These are phyloP conservation scores for Odobenus rosmarus DNA, from an alignment of 2,113 vertebrate species.

Conservation along the genomic window DNA sequence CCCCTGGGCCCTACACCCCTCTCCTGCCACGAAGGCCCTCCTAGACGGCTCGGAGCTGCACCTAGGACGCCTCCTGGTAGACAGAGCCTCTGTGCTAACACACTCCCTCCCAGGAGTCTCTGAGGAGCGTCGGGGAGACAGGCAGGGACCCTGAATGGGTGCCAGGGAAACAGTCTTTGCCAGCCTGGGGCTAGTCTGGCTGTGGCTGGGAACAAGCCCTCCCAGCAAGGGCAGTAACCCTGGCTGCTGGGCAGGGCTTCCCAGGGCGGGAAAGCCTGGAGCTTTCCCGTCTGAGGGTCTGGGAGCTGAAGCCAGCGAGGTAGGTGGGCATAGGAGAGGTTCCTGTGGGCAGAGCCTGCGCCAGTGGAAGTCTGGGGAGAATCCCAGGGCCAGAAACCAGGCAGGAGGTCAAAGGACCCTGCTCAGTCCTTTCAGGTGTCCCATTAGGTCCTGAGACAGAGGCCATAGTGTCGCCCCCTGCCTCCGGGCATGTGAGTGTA, in stretches of 20 bases:
- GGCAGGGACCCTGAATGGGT: background rate
- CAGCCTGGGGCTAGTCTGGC: background rate
- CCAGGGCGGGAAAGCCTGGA: background rate
- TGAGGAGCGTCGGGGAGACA: accelerated
- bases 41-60: background rate
- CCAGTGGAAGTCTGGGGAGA: background rate
- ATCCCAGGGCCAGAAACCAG: background rate
- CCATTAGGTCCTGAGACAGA: background rate
- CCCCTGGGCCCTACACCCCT: background rate
- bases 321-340: background rate
- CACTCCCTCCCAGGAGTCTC: background rate
- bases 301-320: background rate
- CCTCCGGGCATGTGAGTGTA: background rate
- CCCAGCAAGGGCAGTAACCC: accelerated
- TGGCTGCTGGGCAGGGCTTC: background rate
- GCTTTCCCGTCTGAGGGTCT: background rate
- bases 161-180: background rate
- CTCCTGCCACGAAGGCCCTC: background rate
- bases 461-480: background rate
- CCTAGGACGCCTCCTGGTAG: background rate
- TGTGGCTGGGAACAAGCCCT: background rate
- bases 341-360: background rate
- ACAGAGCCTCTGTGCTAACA: background rate
- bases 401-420: background rate
- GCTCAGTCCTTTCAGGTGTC: background rate